These are phyloP conservation scores for Dasyurus viverrinus DNA, from an alignment of 2,113 vertebrate species.

Conservation along the genomic window DNA sequence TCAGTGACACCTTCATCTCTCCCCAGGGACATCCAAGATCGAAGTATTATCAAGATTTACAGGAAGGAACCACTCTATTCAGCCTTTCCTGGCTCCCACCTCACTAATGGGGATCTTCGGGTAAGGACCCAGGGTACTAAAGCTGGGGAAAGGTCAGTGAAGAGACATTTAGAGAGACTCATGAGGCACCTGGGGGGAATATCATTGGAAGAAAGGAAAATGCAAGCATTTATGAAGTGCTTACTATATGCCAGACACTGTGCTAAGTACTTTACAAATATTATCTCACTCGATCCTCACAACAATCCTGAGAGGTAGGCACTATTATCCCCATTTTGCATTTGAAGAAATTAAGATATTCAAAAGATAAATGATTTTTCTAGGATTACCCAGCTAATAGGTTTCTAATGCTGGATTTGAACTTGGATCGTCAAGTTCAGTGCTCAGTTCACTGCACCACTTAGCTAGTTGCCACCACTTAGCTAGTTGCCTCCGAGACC, in stretches of 20 bases:
- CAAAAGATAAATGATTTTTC: not conserved
- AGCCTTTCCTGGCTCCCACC: constrained; percentile 94
- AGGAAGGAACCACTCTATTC: constrained; percentile 97
- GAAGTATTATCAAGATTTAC: constrained; percentile 98
- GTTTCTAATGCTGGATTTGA: not conserved
- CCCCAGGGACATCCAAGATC: constrained; percentile 95
- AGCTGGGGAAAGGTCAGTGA: not conserved
- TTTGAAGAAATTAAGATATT: not conserved
- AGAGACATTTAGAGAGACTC: not conserved
- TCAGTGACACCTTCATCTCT: not conserved
- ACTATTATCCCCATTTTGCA: not conserved
- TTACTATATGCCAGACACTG: not conserved
- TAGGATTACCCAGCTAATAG: not conserved
- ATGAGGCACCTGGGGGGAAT: not conserved
- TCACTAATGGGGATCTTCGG: constrained; percentile 97
- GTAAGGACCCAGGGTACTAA: constrained; percentile 82
- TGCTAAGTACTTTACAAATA: not conserved
- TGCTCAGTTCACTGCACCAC: not conserved
- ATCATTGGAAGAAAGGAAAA: not conserved
- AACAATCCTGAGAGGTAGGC: not conserved
- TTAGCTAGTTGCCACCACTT: not conserved
- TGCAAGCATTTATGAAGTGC: not conserved
- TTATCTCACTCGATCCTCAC: not conserved
- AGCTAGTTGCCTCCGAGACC: not conserved
- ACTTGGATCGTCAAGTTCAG: not conserved